Evolutionary conservation across 1,140 invertebrate genomes (phyloP), one percentile per base, ranked within the genome.

Genomic region (Pollicipes pollicipes): DNA sequence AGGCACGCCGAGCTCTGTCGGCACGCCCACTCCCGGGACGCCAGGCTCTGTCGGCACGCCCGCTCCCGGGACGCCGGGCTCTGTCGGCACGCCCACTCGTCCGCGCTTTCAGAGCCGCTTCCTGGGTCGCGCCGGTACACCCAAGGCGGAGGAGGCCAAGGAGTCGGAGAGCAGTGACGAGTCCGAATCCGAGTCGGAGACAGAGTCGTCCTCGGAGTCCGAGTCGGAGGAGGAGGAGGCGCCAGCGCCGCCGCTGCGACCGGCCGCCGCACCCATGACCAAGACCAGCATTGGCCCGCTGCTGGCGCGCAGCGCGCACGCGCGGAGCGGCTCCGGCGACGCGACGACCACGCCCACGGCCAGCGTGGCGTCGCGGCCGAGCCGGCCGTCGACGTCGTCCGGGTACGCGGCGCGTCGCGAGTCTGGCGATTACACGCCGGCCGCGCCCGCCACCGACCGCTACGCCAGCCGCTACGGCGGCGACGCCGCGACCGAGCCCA

Each of bases 41-140:
- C 35, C 35, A 17, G 35, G 17, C 6, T 17, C 35, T 17, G 35
- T 35, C 6, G 35, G 6, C 35, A 35, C 35, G 6, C 17, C 35
- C 6, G 6, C 35, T 35, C 35, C 35, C 35, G 35, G 6, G 6
- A 35, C 35, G 6, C 35, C 35, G 35, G 6, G 6, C 35, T 6
- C 6, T 17, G 35, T 35, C 35, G 35, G 6, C 35, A 35, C 35
- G n/a, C n/a, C n/a, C 35, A 17, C 70, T 30, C 69, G 72, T 29
- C 74, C 76, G 26, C 77, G 76, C 64, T 90, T 90, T 75, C 89
- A 91, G 78, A 91, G 89, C 76, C 86, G 89, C 79, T 91, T 91
- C 82, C 83, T 76, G 74, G 85, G 84, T 70, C 81, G 82, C 75
- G 76, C 87, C 77, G 82, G 85, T 26, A 83, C 87, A 73, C 82